Evolutionary conservation across 1,140 invertebrate species (phyloP), one percentile per base, ranked within the genome.

Genomic region (Calycopis cecrops): DNA sequence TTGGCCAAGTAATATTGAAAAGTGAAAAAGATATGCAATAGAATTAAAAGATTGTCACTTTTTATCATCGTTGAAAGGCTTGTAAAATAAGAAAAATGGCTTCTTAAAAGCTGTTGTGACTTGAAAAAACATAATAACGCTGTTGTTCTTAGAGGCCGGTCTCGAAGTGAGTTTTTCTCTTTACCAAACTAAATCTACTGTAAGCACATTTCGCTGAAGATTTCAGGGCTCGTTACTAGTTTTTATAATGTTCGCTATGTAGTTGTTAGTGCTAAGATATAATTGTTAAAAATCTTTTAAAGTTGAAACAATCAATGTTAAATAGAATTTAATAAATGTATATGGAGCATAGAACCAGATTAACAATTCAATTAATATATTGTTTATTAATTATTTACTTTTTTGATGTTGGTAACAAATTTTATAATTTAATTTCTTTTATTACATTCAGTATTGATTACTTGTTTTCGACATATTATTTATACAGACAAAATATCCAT

Each of bases 161-260:
- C 48, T 56, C 42, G 50, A 56, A 53, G 50, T 57, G 51, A 48
- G 48, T 16, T 35, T 17, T 50, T 9, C 48, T 28, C 48, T 28
- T 49, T 50, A 16, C 40, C 40, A 17, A 44, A 44, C 34, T 42
- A 47, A 57, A 57, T 55, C 37, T 56, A 35, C 17, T 10, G 40
- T 53, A 51, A 68, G 67, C 64, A 73, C 62, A 54, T 64, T 68
- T 59, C 67, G 70, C 73, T 76, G 76, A 76, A 72, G 72, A 70
- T 64, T 69, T 69, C 62, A 60, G 73, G 67, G 74, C 62, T 76
- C 67, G 70, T 82, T 77, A 71, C 67, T 81, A 84, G 76, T 76
- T 79, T 78, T 76, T 79, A 76, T 76, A 76, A 79, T 63, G 65
- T 79, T 73, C 62, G 75, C 78, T 78, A 68, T 73, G 54, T 81